Percentiles rank a stretch among this genome's conserved stretches.
Conservation (phyloP, 37 sponge, comb jelly and placozoan species). For the Halisarca cf. caerulea region DNA sequence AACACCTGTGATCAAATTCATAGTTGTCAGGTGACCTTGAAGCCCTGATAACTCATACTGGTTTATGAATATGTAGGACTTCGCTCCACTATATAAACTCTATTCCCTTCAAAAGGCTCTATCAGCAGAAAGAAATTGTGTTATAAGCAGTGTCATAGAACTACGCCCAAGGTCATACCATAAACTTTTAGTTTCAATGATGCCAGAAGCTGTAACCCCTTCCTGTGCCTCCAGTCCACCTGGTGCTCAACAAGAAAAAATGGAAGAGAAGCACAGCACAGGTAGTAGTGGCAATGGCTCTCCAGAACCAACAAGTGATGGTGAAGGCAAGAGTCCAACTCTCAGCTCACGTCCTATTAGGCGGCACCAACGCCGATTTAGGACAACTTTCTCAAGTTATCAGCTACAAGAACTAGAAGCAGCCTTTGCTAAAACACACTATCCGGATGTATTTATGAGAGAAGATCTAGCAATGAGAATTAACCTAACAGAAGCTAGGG, state of each 20-base stretch:
- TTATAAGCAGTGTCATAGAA: too few relatives aligned
- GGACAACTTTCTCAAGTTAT: conserved; percentile 89
- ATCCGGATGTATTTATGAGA: conserved; percentile 92
- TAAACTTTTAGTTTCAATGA: conserved; percentile 13
- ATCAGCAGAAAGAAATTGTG: background rate
- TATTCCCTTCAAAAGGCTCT: background rate
- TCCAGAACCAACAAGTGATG: conserved; percentile 30
- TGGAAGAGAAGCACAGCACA: conserved; percentile 26
- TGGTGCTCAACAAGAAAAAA: conserved; percentile 7
- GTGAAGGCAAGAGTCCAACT: conserved; percentile 12
- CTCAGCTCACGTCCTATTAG: conserved; percentile 42
- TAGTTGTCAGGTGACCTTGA: background rate
- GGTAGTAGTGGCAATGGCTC: conserved; percentile 29
- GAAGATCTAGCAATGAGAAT: conserved; percentile 85
- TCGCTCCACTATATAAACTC: conserved; percentile 18
- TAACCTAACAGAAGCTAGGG: conserved; percentile 88
- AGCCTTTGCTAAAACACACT: conserved; percentile 86
- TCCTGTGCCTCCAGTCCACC: conserved; percentile 8
- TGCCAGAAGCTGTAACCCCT: conserved; percentile 28
- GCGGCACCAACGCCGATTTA: conserved; percentile 83
- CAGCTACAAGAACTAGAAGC: conserved; percentile 84
- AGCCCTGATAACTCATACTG: conserved; percentile 1
- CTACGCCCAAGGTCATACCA: too few relatives aligned
- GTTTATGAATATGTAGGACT: conserved; percentile 19
- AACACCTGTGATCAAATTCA: conserved; percentile 1